Percentiles rank a stretch among this genome's conserved stretches.
These are phyloP conservation scores for Chorisops tibialis DNA, from an alignment of 2,888 invertebrate genomes.

Conservation along the genomic window DNA sequence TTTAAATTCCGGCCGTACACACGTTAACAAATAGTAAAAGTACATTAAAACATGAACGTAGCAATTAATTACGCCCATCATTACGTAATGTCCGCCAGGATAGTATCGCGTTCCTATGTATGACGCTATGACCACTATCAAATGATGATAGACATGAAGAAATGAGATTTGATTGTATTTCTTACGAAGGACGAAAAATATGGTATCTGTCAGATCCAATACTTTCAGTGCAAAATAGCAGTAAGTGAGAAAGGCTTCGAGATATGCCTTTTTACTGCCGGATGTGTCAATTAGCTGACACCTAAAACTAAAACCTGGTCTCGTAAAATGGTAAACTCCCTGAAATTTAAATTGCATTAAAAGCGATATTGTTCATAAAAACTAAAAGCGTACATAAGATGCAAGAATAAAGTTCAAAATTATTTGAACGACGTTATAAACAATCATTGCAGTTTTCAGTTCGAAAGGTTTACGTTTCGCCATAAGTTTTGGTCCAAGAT, in stretches of 20 bases:
- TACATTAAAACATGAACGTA: slow-evolving; percentile 82
- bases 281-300: slow-evolving; percentile 3
- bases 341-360: neutral
- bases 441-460: slow-evolving; percentile 59
- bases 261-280: neutral
- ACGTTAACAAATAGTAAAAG: slow-evolving; percentile 72
- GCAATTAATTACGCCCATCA: slow-evolving; percentile 66
- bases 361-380: neutral
- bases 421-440: slow-evolving; percentile 68
- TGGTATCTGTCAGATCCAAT: slow-evolving; percentile 63
- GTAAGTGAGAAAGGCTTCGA: slow-evolving; percentile 48
- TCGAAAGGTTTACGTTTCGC: slow-evolving; percentile 61
- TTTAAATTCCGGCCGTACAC: slow-evolving; percentile 62
- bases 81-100: slow-evolving; percentile 63
- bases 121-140: slow-evolving; percentile 62
- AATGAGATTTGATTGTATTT: slow-evolving; percentile 65
- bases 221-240: slow-evolving; percentile 62
- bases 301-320: neutral
- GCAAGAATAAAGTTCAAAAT: slow-evolving; percentile 51
- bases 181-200: slow-evolving; percentile 68
- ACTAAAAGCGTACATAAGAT: slow-evolving; percentile 51
- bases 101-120: slow-evolving; percentile 41
- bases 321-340: neutral
- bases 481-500: slow-evolving; percentile 69
- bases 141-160: slow-evolving; percentile 69